These are phyloP conservation scores for Lepus oiostolus DNA, from an alignment of 2,797 vertebrate species.

Conservation along the genomic window DNA sequence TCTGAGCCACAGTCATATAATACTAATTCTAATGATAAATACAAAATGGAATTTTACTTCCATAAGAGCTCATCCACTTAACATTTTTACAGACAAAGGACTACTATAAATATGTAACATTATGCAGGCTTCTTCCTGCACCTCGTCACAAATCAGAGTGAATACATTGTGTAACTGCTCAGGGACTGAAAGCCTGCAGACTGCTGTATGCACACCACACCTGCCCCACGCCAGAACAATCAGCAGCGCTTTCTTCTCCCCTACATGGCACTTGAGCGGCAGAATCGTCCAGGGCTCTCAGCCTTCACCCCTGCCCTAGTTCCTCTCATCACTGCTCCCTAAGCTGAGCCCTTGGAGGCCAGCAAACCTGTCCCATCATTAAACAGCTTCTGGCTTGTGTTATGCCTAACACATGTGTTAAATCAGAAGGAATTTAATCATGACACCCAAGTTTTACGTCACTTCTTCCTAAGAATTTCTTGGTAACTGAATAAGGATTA, in stretches of 20 bases:
- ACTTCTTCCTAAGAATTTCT: constrained; percentile 67
- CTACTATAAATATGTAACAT: constrained; percentile 72
- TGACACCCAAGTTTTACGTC: constrained; percentile 43
- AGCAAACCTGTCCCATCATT: neutral
- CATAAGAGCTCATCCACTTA: constrained; percentile 76
- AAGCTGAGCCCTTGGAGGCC: neutral
- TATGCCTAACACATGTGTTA: neutral
- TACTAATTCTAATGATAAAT: constrained; percentile 75
- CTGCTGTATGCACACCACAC: neutral
- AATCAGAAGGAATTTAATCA: constrained; percentile 26
- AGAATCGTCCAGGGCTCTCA: neutral
- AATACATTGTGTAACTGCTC: constrained; percentile 53
- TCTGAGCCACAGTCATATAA: constrained; percentile 73
- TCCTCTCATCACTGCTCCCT: neutral
- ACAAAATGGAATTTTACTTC: constrained; percentile 76
- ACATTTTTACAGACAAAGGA: constrained; percentile 77
- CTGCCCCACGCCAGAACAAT: neutral
- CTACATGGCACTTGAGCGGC: neutral
- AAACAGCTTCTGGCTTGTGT: neutral
- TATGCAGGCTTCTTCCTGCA: constrained; percentile 60
- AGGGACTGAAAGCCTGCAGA: constrained; percentile 41
- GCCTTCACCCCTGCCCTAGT: neutral
- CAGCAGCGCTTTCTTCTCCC: neutral
- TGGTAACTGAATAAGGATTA: constrained; percentile 40
- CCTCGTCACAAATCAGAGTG: constrained; percentile 66